Conservation (phyloP, 1,140 invertebrate genomes). For the Cherax quadricarinatus region DNA sequence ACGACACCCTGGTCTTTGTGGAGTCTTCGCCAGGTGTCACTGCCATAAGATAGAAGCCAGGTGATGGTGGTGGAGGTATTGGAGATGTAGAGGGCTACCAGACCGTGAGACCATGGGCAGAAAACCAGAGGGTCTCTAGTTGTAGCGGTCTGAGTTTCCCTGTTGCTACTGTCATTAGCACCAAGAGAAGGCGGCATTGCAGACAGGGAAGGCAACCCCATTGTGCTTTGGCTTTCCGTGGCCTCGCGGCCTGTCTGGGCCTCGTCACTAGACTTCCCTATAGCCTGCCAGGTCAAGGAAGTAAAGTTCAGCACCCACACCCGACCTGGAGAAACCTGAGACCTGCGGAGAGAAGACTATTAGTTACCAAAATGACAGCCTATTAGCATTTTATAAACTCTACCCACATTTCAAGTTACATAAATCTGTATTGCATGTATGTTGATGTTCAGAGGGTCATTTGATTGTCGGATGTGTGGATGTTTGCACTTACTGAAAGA, state of each 20-base stretch:
- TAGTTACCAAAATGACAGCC: not conserved
- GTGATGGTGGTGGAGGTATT: conserved; percentile 9
- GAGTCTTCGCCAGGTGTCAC: not conserved
- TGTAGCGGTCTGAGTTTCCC: not conserved
- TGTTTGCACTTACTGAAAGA: too few relatives aligned
- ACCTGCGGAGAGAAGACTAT: not conserved
- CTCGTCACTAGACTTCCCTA: not conserved
- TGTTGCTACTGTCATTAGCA: not conserved
- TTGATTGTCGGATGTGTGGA: too few relatives aligned
- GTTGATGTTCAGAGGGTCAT: too few relatives aligned
- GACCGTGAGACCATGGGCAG: conserved; percentile 29
- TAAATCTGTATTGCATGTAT: too few relatives aligned
- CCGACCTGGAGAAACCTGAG: not conserved
- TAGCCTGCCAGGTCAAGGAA: conserved; percentile 21
- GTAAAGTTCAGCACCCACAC: conserved; percentile 46
- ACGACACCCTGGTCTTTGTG: not conserved
- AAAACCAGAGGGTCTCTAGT: not conserved
- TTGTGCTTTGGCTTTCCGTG: not conserved
- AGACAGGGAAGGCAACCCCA: not conserved
- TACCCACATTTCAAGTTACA: not conserved
- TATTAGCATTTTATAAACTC: not conserved
- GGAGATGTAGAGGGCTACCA: not conserved
- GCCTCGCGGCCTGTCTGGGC: not conserved
- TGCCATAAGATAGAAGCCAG: conserved; percentile 3
- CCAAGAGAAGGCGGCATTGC: not conserved